Base-by-base conservation (phyloP, 2,888 invertebrate species). In the Proisotoma minuta region DNA sequence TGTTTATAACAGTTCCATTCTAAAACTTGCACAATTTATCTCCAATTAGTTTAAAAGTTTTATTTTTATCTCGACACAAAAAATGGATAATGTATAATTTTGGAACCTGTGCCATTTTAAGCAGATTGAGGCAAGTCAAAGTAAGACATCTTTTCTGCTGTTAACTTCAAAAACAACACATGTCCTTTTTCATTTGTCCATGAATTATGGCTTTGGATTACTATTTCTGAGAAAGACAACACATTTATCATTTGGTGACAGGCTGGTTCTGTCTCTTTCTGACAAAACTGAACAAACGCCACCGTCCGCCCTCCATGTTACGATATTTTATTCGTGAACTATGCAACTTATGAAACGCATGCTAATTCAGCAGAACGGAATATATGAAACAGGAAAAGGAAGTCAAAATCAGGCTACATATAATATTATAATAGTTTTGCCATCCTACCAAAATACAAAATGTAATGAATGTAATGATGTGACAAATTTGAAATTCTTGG, bases 201-300 rank as follows among this genome's bases (percentile, higher is more conserved):
- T 66, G 66, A 66, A 66, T 66, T 66, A 66, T 66, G 63, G 59
- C 63, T 47, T 27, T 52, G 66, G 62, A 63, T 66, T 66, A 64
- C 54, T 47, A 59, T 64, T 66, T 57, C 61, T 39, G 58, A 54
- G 62, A 61, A 61, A 64, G 63, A 61, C 66, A 64, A 60, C 61
- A 59, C 62, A 66, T 66, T 62, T 62, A 63, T 66, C 66, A 66
- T 59, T 49, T 40, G 29, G 28, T 63, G 63, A 66, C 66, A 66
- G 66, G 60, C 63, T 61, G 43, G 57, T 39, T 64, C 60, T 59
- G 49, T 61, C 50, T 54, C 53, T 5, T 52, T 62, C 49, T 60
- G 52, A 52, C 52, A 52, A 18, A 28, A 24, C 50, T 50, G 26
- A 50, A n/a, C 50, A 50, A 24, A 50, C 43, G 34, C 8, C 34